phyloP scores from a whole-genome alignment of 1,140 invertebrate genomes.

The Laupala kohalensis region DNA sequence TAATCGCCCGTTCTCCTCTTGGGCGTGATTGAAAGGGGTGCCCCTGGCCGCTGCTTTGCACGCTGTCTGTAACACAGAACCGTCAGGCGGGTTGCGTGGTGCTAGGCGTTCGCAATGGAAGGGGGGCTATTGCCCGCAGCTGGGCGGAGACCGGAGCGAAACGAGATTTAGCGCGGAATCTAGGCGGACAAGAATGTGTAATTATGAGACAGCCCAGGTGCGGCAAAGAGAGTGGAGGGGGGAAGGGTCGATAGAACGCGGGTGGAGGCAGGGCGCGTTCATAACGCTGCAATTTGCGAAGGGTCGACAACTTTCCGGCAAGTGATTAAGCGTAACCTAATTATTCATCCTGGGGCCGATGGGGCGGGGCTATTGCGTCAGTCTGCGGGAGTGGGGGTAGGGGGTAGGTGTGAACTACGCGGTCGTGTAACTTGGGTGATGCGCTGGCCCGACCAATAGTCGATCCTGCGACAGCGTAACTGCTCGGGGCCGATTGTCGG shows the following conservation, averaged over 20 bases:
- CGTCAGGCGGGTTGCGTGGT: background rate
- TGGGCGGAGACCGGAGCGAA: background rate
- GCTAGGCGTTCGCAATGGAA: background rate
- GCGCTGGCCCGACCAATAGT: background rate
- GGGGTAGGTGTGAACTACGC: background rate
- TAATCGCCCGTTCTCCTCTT: no score
- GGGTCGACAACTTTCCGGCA: background rate
- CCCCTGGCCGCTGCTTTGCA: no score
- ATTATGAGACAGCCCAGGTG: background rate
- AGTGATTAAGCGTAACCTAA: background rate
- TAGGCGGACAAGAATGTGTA: background rate
- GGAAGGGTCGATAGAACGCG: background rate
- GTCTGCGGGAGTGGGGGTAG: background rate
- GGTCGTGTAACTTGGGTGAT: background rate
- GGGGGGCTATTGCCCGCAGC: background rate
- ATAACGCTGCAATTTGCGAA: background rate
- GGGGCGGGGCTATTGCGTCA: background rate
- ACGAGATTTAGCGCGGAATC: background rate
- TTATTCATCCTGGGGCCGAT: background rate
- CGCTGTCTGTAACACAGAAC: no score
- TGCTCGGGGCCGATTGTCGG: no score
- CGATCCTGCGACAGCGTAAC: no score
- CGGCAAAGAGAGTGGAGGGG: no score
- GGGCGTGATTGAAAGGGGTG: no score
- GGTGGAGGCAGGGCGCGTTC: background rate